These are phyloP conservation scores for Rana temporaria DNA, from an alignment of 2,113 vertebrate genomes.

Conservation along the genomic window DNA sequence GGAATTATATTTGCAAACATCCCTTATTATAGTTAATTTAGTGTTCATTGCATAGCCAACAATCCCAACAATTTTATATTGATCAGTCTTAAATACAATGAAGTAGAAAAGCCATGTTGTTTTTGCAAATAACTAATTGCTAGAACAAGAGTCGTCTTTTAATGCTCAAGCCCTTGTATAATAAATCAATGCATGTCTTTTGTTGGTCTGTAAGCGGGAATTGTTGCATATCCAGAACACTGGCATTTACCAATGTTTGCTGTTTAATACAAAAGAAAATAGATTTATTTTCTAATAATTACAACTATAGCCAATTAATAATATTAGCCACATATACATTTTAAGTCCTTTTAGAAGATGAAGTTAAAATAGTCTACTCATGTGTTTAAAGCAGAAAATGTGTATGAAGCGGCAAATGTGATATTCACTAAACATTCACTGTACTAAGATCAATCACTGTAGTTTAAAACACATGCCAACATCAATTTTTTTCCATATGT, in stretches of 20 bases:
- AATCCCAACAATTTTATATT: constrained; percentile 20
- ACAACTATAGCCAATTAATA: too few relatives aligned
- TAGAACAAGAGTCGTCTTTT: constrained; percentile 14
- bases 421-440: too few relatives aligned
- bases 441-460: too few relatives aligned
- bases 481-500: too few relatives aligned
- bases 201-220: constrained; percentile 3
- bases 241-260: background rate
- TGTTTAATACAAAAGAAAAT: background rate
- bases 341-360: too few relatives aligned
- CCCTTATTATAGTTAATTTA: background rate
- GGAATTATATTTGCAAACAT: background rate
- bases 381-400: too few relatives aligned
- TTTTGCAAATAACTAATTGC: constrained; percentile 28
- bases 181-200: constrained; percentile 24
- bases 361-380: too few relatives aligned
- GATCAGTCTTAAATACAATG: constrained; percentile 18
- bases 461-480: too few relatives aligned
- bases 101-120: background rate
- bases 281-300: too few relatives aligned
- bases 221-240: constrained; percentile 1
- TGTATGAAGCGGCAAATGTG: too few relatives aligned
- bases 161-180: background rate
- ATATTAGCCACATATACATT: too few relatives aligned
- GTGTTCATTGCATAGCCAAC: background rate